These are phyloP conservation scores for Agrochola circellaris DNA, from an alignment of 2,888 invertebrate species.

Conservation along the genomic window DNA sequence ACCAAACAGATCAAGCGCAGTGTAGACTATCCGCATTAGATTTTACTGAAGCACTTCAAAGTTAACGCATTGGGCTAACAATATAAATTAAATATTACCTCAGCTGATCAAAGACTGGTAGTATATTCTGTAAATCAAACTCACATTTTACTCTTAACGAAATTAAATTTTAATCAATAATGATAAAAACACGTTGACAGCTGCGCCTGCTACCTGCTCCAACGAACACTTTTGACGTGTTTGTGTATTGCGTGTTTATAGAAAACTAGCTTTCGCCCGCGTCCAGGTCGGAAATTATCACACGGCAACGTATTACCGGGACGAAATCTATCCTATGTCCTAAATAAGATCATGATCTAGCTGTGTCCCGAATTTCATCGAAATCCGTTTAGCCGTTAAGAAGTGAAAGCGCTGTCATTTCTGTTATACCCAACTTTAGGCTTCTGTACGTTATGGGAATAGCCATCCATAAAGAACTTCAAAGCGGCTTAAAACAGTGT, in stretches of 20 bases:
- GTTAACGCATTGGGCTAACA: not conserved
- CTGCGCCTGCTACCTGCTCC: not conserved
- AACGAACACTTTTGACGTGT: not conserved
- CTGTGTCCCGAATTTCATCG: not conserved
- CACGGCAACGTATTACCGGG: not conserved
- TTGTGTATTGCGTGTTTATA: not conserved
- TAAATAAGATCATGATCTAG: not conserved
- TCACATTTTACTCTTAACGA: not conserved
- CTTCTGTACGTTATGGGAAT: conserved; percentile 14
- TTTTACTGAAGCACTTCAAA: not conserved
- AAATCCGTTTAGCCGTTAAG: not conserved
- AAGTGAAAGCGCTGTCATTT: not conserved
- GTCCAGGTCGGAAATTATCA: not conserved
- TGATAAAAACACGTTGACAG: not conserved
- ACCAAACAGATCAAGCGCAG: not conserved
- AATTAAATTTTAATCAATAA: no score
- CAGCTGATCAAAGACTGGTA: not conserved
- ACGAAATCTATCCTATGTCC: not conserved
- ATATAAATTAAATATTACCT: not conserved
- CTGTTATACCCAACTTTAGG: not conserved
- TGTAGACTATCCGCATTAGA: not conserved
- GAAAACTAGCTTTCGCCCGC: not conserved
- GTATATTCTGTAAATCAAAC: not conserved
- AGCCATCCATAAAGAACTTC: conserved; percentile 51
- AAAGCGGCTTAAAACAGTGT: conserved; percentile 57